phyloP scores from a whole-genome alignment of 2,113 vertebrate species.

The Speoplatyrhinus poulsoni region DNA sequence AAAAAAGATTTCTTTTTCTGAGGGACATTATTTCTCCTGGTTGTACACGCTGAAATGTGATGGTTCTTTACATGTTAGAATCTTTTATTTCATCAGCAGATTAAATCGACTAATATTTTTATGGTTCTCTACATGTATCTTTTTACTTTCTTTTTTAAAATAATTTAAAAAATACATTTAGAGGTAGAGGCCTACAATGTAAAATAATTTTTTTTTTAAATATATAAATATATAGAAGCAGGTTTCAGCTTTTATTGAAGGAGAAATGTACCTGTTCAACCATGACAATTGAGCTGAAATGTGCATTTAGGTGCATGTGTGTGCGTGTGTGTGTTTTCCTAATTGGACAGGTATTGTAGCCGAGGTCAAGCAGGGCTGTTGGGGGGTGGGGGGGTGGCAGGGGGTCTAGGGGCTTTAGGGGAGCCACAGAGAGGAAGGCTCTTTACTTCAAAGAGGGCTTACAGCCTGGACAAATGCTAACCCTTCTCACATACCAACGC shows the following conservation, averaged over 20 bases:
- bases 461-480: conserved; percentile 47
- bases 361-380: conserved; percentile 55
- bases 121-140: conserved; percentile 25
- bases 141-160: conserved; percentile 38
- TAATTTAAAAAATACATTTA: conserved; percentile 24
- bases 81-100: conserved; percentile 64
- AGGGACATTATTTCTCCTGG: conserved; percentile 64
- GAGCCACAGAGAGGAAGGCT: conserved; percentile 46
- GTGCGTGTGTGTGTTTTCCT: conserved; percentile 29
- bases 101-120: conserved; percentile 61
- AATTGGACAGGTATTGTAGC: conserved; percentile 64
- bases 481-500: conserved; percentile 34
- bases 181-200: conserved; percentile 27
- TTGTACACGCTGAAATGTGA: conserved; percentile 68
- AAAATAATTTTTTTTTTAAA: neutral
- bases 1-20: conserved; percentile 21
- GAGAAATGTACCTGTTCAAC: conserved; percentile 36
- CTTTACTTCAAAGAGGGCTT: conserved; percentile 66
- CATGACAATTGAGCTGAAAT: conserved; percentile 8
- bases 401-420: conserved; percentile 54
- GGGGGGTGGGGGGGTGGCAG: conserved; percentile 20
- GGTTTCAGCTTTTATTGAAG: conserved; percentile 38
- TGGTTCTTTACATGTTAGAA: conserved; percentile 64
- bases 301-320: conserved; percentile 1
- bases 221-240: conserved; percentile 3